Base-by-base conservation (phyloP, 92 coral and sea anemone species). In the Porites cylindrica region DNA sequence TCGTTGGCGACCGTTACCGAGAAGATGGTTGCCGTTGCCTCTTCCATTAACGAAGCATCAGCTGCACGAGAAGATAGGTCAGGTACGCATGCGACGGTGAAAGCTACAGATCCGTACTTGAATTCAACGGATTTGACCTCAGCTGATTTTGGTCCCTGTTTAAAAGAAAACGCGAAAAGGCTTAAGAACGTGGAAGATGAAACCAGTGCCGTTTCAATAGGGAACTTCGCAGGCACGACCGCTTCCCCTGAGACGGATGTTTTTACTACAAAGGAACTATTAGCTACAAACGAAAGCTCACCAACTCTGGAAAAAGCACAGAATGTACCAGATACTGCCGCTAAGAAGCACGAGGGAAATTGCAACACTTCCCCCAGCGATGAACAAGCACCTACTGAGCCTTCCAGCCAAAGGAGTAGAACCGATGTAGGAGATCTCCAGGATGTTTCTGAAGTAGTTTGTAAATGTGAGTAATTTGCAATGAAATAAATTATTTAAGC, bases 381-480 rank as follows among this genome's bases (percentile, higher is more conserved):
- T 38, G 32, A 61, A 13, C 64, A 75, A 52, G 51, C 54, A 16
- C 4, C 79, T 18, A 3, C 43, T 18, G 16, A 19, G 66, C 60
- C 51, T 24, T 24, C 26, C 26, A 24, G 1, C 26, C 26, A 24
- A 29, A 14, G 32, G 4, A 13, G 24, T 63, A 19, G 18, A 61
- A 6, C 51, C 70, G 58, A 63, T 10, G 63, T 2, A 18, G 18
- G 63, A 3, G 47, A 0, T 68, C 10, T 3, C 60, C 51, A 78
- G 59, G 71, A 78, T 3, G 59, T 63, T n/a, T n/a, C 70, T 60
- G 38, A 61, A 10, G 24, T 20, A 9, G 82, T 62, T 78, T 4
- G 8, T n/a, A 78, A 78, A 18, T 78, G 82, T 78, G 64, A 63
- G 82, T 78, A 61, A 17, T 3, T 14, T 11, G 26, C 26, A 24